These are phyloP conservation scores for Calonectris borealis DNA, from an alignment of 2,113 vertebrate species.

Conservation along the genomic window DNA sequence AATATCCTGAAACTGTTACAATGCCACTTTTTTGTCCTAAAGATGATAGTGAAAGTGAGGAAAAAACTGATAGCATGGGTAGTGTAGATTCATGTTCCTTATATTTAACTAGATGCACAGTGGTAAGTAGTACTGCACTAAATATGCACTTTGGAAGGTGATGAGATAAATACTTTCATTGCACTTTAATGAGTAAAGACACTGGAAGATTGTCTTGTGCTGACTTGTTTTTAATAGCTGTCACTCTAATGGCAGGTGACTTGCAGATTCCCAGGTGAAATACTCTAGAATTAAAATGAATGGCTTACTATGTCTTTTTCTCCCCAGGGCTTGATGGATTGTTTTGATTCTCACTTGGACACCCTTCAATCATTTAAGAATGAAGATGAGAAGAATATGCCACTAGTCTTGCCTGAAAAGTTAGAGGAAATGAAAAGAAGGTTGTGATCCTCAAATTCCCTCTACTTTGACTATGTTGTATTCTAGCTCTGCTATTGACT, in stretches of 20 bases:
- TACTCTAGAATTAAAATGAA: neutral
- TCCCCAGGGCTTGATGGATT: constrained; percentile 81
- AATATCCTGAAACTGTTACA: neutral
- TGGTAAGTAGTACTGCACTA: neutral
- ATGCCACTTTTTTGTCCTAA: neutral
- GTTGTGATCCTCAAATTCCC: constrained; percentile 62
- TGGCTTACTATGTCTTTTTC: constrained; percentile 27
- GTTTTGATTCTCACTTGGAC: constrained; percentile 77
- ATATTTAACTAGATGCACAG: neutral
- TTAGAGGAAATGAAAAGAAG: constrained; percentile 91
- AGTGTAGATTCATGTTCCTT: neutral
- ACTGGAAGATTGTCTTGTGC: neutral
- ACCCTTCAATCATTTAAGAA: constrained; percentile 86
- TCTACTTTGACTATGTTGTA: neutral
- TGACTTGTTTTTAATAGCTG: neutral
- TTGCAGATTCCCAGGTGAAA: neutral
- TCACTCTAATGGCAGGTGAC: neutral
- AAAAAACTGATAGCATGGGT: neutral
- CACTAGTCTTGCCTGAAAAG: constrained; percentile 83
- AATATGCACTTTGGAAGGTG: neutral
- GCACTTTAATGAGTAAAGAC: neutral
- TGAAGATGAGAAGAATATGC: constrained; percentile 77
- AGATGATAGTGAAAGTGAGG: neutral
- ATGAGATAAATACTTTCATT: neutral
- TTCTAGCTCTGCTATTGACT: neutral